Evolutionary conservation across 2,797 vertebrate species (phyloP).

Genomic region (Monodelphis domestica): DNA sequence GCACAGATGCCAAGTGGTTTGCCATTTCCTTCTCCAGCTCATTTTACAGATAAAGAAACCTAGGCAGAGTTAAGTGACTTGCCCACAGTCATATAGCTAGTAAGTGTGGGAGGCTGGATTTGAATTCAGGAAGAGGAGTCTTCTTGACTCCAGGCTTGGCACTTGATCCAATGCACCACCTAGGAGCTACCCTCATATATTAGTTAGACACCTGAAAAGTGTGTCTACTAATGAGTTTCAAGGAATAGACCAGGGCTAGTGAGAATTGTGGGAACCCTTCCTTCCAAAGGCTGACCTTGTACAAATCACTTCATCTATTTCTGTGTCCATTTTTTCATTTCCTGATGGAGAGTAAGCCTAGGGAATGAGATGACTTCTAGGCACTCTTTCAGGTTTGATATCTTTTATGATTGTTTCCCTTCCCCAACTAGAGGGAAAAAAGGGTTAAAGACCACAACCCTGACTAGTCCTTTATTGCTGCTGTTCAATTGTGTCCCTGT

Average conservation of each 20-base stretch:
- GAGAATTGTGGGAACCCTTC: background rate
- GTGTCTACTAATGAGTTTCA: background rate
- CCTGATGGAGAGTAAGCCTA: background rate
- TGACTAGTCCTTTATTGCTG: no score
- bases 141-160: background rate
- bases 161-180: no score
- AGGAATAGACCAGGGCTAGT: background rate
- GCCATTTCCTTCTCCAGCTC: no score
- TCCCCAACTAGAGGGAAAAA: background rate
- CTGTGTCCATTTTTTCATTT: background rate
- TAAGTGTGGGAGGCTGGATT: no score
- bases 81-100: no score
- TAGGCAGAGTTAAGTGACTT: no score
- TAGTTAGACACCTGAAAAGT: conserved; percentile 3
- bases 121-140: no score
- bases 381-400: conserved; percentile 3
- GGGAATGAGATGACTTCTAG: background rate
- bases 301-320: no score
- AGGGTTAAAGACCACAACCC: background rate
- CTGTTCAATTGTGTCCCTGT: no score
- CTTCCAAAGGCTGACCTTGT: background rate
- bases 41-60: no score
- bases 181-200: no score
- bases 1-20: no score
- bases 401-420: background rate